A percentile compares a stretch with the other conserved stretches of the same genome.
These are phyloP conservation scores for Cryptomyrus ogoouensis DNA, from an alignment of 2,113 vertebrate genomes.

Conservation along the genomic window DNA sequence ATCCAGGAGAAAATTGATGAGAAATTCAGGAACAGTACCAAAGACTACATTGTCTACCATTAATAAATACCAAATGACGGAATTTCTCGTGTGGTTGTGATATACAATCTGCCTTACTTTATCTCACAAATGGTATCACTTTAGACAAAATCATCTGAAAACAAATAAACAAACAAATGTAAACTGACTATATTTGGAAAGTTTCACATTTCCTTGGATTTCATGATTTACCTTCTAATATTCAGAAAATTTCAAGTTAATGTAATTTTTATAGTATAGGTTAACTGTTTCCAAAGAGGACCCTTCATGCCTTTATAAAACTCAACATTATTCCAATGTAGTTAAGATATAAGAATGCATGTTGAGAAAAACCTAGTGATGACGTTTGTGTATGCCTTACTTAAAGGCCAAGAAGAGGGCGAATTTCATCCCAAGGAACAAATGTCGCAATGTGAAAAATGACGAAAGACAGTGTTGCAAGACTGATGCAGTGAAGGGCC, in stretches of 20 bases:
- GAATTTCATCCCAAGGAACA: neutral
- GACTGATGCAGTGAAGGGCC: neutral
- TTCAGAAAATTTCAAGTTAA: neutral
- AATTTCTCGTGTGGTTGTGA: too few species aligned
- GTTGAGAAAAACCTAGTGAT: neutral
- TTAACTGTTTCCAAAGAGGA: neutral
- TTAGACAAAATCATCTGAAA: too few species aligned
- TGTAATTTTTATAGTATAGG: neutral
- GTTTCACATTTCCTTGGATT: neutral
- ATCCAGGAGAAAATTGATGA: too few species aligned
- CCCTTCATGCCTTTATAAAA: neutral
- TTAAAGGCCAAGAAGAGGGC: neutral
- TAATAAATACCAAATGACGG: too few species aligned
- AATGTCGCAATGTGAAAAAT: neutral
- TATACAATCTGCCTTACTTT: too few species aligned
- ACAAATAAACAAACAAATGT: too few species aligned
- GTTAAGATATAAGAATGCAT: neutral
- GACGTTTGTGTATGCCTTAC: neutral
- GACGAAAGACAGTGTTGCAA: conserved; percentile 1
- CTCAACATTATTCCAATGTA: neutral
- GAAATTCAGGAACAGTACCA: too few species aligned
- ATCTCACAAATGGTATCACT: too few species aligned
- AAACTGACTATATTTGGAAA: neutral
- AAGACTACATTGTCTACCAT: too few species aligned
- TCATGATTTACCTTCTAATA: neutral